Conservation (phyloP, 2,113 vertebrate species). For the Xenopus tropicalis region DNA sequence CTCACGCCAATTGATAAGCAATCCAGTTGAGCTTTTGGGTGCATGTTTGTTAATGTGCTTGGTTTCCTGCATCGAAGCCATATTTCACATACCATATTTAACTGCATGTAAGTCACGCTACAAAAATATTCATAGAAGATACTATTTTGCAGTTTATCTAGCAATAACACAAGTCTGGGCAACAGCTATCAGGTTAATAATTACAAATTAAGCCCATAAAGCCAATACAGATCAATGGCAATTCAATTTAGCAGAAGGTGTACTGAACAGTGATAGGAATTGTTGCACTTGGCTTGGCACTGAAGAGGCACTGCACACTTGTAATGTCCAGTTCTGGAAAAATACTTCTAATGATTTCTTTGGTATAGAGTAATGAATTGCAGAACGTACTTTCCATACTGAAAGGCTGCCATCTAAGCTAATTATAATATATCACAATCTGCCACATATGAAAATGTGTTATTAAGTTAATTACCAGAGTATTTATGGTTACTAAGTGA, state of each 20-base stretch:
- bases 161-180: too few relatives aligned
- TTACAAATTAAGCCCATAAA: not conserved
- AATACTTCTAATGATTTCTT: not conserved
- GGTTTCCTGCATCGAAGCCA: too few relatives aligned
- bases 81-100: too few relatives aligned
- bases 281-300: not conserved
- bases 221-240: not conserved
- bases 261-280: not conserved
- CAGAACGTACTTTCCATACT: not conserved
- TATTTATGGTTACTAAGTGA: too few relatives aligned
- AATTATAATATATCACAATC: too few relatives aligned
- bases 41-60: not conserved
- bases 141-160: not conserved
- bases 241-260: not conserved
- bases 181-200: too few relatives aligned
- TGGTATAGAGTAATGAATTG: not conserved
- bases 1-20: not conserved
- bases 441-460: too few relatives aligned
- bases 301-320: not conserved
- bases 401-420: not conserved
- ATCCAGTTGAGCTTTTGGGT: not conserved
- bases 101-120: not conserved
- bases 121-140: not conserved
- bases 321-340: not conserved
- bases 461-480: too few relatives aligned